These are phyloP conservation scores for Drosophila rufa DNA, from an alignment of 1,140 invertebrate genomes.

Conservation along the genomic window DNA sequence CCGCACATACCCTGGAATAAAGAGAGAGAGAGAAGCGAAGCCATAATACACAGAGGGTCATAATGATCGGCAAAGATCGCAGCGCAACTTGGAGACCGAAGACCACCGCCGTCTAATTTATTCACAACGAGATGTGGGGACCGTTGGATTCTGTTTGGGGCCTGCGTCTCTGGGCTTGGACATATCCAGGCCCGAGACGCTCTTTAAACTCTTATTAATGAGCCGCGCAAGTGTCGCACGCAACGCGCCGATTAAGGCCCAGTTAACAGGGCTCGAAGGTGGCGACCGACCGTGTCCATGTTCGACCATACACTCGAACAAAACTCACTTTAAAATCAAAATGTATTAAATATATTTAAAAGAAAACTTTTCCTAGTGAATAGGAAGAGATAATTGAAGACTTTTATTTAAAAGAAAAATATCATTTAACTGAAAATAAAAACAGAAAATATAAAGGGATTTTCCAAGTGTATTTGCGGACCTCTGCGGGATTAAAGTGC, in stretches of 20 bases:
- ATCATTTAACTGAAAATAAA: no score
- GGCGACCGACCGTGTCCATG: slow-evolving; percentile 50
- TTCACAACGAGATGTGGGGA: slow-evolving; percentile 65
- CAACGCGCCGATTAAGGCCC: slow-evolving; percentile 80
- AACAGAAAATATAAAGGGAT: no score
- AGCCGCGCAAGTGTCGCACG: slow-evolving; percentile 79
- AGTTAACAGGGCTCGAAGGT: slow-evolving; percentile 71
- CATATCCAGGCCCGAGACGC: slow-evolving; percentile 21
- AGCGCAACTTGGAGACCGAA: slow-evolving; percentile 27
- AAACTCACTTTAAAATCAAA: neutral
- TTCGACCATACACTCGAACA: slow-evolving; percentile 27
- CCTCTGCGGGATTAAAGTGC: slow-evolving; percentile 60
- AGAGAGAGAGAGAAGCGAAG: slow-evolving; percentile 30
- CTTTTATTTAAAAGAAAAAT: no score
- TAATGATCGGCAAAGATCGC: slow-evolving; percentile 73
- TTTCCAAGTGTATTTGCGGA: slow-evolving; percentile 10
- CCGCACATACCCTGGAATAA: neutral
- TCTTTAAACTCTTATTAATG: slow-evolving; percentile 81
- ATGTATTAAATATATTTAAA: no score
- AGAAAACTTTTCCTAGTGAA: no score
- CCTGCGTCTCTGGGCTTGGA: slow-evolving; percentile 16
- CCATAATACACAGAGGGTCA: slow-evolving; percentile 68
- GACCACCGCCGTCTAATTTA: slow-evolving; percentile 81
- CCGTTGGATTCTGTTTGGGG: slow-evolving; percentile 22
- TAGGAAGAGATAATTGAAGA: no score